Conservation (phyloP, 2,113 vertebrate species). For the Ictalurus furcatus region DNA sequence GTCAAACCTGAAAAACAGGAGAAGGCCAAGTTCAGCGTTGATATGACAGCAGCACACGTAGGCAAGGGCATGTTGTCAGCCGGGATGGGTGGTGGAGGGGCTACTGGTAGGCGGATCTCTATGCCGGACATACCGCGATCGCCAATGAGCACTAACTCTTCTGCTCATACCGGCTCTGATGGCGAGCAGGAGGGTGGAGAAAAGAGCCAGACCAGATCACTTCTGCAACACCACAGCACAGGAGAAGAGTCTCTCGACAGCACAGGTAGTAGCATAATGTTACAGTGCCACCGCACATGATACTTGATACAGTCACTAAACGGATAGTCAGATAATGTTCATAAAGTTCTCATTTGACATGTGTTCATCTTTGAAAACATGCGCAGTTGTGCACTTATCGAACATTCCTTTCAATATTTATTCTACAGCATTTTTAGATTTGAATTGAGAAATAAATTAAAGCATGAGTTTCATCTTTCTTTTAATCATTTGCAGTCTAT, state of each 20-base stretch:
- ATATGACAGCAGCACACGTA: conserved; percentile 91
- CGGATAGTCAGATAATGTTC: neutral
- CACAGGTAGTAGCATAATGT: conserved; percentile 71
- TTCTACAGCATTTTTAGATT: neutral
- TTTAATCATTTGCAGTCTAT: neutral
- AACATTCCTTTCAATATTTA: neutral
- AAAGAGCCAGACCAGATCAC: conserved; percentile 80
- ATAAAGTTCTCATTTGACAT: neutral
- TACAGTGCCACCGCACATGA: neutral
- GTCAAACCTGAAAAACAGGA: conserved; percentile 92
- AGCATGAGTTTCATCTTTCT: neutral
- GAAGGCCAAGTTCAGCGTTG: conserved; percentile 95
- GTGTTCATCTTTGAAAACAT: neutral
- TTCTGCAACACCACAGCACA: conserved; percentile 83
- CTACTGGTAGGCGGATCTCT: conserved; percentile 76
- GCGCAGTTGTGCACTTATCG: neutral
- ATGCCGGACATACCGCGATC: conserved; percentile 90
- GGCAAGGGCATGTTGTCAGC: conserved; percentile 80
- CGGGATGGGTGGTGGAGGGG: conserved; percentile 63
- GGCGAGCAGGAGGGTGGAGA: conserved; percentile 86
- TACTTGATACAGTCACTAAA: neutral
- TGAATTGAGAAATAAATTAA: neutral
- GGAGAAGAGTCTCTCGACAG: conserved; percentile 94
- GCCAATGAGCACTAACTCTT: conserved; percentile 95
- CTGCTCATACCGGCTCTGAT: conserved; percentile 93